A percentile compares a stretch with the other conserved stretches of the same genome.
Conservation (phyloP, 1,140 invertebrate species). For the Radopholus similis region DNA sequence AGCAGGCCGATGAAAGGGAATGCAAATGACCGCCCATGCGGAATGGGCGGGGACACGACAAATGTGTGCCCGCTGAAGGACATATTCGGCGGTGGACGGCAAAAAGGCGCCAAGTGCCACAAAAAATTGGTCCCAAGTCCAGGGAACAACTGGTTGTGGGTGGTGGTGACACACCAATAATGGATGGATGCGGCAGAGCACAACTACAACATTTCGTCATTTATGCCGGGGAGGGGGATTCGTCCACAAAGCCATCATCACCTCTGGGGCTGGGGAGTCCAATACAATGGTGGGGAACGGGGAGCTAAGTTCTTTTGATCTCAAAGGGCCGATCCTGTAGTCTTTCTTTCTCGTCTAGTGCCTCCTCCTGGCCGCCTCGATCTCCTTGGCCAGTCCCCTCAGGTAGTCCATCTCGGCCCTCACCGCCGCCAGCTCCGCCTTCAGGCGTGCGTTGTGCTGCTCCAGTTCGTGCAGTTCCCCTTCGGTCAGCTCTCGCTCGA, state of each 20-base stretch:
- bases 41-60: too few species aligned
- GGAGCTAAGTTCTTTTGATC: neutral
- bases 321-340: neutral
- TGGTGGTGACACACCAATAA: neutral
- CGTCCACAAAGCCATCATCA: too few species aligned
- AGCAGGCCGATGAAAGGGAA: too few species aligned
- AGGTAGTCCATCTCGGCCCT: conserved; percentile 34
- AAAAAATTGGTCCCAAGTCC: too few species aligned
- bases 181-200: neutral
- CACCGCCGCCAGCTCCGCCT: conserved; percentile 21
- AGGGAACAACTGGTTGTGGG: too few species aligned
- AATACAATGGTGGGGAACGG: neutral
- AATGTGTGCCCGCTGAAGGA: too few species aligned
- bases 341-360: neutral
- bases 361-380: conserved; percentile 7
- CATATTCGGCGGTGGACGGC: too few species aligned
- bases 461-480: conserved; percentile 31
- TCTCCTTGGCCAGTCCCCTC: conserved; percentile 28
- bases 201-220: neutral
- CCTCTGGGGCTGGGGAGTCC: neutral
- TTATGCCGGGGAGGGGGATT: neutral
- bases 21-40: too few species aligned
- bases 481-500: conserved; percentile 22
- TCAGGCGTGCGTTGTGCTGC: conserved; percentile 19
- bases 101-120: too few species aligned